Evolutionary conservation across 2,888 invertebrate species (phyloP).

Genomic region (Omphaloscelis lunosa): DNA sequence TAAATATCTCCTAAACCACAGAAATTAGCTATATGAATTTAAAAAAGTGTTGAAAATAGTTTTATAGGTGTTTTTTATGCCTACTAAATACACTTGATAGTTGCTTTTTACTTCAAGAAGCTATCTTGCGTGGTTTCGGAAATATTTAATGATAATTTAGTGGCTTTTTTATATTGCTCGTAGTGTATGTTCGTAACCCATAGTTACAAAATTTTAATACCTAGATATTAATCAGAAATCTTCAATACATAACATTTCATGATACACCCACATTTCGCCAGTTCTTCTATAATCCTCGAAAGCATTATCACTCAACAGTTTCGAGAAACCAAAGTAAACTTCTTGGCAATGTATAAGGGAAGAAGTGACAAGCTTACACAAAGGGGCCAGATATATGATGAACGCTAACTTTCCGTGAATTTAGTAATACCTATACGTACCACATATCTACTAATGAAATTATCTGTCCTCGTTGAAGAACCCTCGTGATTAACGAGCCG

Average conservation of each 20-base stretch:
- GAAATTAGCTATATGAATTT: no score
- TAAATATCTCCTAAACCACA: no score
- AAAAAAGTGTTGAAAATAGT: no score
- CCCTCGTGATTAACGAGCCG: slow-evolving; percentile 80
- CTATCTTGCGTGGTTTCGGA: no score
- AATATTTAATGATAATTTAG: no score
- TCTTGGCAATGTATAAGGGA: slow-evolving; percentile 66
- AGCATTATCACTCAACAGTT: slow-evolving; percentile 21
- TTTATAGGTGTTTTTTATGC: no score
- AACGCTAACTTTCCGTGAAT: slow-evolving; percentile 80
- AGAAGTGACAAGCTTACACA: slow-evolving; percentile 77
- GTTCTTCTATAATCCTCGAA: background rate
- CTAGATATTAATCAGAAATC: background rate
- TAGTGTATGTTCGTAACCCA: no score
- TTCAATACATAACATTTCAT: no score
- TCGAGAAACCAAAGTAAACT: slow-evolving; percentile 59
- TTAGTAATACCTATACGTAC: slow-evolving; percentile 70
- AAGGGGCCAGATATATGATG: slow-evolving; percentile 87
- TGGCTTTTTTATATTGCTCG: no score
- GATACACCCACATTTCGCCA: background rate
- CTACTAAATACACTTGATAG: no score
- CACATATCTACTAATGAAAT: slow-evolving; percentile 83
- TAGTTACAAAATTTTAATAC: background rate
- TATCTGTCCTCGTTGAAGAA: slow-evolving; percentile 80
- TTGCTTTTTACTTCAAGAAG: no score